A percentile compares a stretch with the other conserved stretches of the same genome.
These are phyloP conservation scores for Oryzias curvinotus DNA, from an alignment of 2,113 vertebrate genomes.

Conservation along the genomic window DNA sequence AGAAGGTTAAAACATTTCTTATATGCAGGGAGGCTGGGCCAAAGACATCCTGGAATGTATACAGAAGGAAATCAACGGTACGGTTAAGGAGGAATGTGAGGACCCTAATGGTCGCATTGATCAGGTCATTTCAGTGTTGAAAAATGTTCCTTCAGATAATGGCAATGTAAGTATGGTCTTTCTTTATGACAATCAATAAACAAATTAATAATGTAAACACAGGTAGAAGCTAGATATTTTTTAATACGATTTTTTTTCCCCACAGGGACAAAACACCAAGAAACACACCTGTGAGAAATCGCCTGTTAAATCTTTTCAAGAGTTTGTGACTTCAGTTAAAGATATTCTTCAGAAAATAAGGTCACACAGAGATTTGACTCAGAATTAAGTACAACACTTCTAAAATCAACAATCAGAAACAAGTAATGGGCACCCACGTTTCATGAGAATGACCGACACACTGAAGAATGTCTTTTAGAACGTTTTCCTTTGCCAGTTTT, in stretches of 20 bases:
- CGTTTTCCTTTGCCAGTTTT: neutral
- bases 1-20: slow-evolving; percentile 21
- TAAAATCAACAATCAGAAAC: neutral
- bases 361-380: neutral
- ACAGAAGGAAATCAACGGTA: slow-evolving; percentile 17
- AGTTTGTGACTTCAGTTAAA: neutral
- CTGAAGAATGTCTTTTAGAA: neutral
- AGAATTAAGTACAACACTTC: neutral
- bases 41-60: slow-evolving; percentile 61
- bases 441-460: neutral
- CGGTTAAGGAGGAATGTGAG: fast-evolving
- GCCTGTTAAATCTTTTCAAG: fast-evolving
- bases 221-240: neutral
- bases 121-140: fast-evolving
- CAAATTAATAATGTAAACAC: neutral
- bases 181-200: neutral
- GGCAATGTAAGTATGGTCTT: slow-evolving; percentile 30
- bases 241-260: slow-evolving; percentile 1
- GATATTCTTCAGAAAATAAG: neutral
- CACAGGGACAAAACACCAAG: neutral
- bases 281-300: slow-evolving; percentile 25
- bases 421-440: neutral
- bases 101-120: fast-evolving
- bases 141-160: fast-evolving
- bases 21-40: slow-evolving; percentile 29